A percentile compares a stretch with the other conserved stretches of the same genome.
Conservation (phyloP, 2,888 invertebrate genomes). For the Rhingia campestris region DNA sequence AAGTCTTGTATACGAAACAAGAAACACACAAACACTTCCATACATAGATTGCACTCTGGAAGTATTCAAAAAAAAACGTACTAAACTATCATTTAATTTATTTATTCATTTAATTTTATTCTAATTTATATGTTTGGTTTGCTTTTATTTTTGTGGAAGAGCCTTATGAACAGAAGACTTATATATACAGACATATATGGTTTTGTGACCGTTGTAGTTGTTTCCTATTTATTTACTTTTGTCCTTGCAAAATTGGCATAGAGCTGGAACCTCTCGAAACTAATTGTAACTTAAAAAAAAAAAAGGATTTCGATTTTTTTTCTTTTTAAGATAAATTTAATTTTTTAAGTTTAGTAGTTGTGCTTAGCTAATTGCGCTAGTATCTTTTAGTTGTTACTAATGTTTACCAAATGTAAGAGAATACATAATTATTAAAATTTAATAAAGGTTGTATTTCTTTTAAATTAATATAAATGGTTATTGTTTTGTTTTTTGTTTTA, state of each 20-base stretch:
- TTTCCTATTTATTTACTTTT: conserved; percentile 40
- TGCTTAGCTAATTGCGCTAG: conserved; percentile 67
- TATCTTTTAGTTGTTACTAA: conserved; percentile 70
- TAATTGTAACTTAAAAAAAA: conserved; percentile 35
- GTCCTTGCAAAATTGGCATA: conserved; percentile 23
- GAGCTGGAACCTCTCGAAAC: conserved; percentile 40
- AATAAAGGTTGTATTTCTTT: conserved; percentile 72
- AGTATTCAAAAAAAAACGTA: conserved; percentile 14
- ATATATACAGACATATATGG: conserved; percentile 8
- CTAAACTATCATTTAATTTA: conserved; percentile 36
- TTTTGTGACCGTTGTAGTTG: conserved; percentile 55
- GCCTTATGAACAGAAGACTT: conserved; percentile 30
- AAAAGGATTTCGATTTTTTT: conserved; percentile 13
- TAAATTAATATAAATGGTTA: conserved; percentile 56
- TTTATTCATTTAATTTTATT: conserved; percentile 39
- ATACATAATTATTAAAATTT: conserved; percentile 44
- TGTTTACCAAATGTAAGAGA: conserved; percentile 57
- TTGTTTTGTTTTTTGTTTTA: conserved; percentile 66
- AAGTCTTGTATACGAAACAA: conserved; percentile 58
- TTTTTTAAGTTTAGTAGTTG: conserved; percentile 48
- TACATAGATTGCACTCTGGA: conserved; percentile 53
- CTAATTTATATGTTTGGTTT: conserved; percentile 64
- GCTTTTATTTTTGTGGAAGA: conserved; percentile 61
- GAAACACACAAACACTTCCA: conserved; percentile 52
- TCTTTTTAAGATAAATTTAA: conserved; percentile 32